These are phyloP conservation scores for Gastrophysa polygoni DNA, from an alignment of 2,888 invertebrate species.

Conservation along the genomic window DNA sequence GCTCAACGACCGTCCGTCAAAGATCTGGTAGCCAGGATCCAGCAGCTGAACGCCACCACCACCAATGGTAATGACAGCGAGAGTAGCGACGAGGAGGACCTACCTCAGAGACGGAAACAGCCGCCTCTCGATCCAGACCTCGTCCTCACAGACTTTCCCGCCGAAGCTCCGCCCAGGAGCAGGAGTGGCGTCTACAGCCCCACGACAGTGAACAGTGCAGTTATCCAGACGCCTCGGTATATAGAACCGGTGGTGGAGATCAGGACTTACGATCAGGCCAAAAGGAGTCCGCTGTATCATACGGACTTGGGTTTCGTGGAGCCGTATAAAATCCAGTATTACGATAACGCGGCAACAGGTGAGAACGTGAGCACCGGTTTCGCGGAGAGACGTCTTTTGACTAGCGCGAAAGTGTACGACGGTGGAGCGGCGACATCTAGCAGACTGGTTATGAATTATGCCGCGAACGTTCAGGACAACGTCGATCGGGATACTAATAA, in stretches of 20 bases:
- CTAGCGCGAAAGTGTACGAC: conserved; percentile 40
- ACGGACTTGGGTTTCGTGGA: conserved; percentile 39
- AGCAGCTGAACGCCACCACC: conserved; percentile 54
- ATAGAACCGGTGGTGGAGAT: conserved; percentile 54
- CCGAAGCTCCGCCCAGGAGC: conserved; percentile 52
- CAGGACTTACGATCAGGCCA: conserved; percentile 32
- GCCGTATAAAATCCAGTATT: conserved; percentile 34
- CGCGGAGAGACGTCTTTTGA: conserved; percentile 53
- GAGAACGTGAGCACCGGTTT: conserved; percentile 48
- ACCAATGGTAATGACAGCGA: conserved; percentile 53
- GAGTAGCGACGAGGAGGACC: conserved; percentile 57
- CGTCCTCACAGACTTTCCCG: conserved; percentile 39
- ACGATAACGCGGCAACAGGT: conserved; percentile 36
- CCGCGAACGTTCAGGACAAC: conserved; percentile 44
- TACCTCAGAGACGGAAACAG: conserved; percentile 37
- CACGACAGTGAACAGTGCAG: conserved; percentile 48
- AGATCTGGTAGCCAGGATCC: conserved; percentile 68
- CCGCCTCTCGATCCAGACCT: conserved; percentile 3
- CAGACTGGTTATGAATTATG: conserved; percentile 17
- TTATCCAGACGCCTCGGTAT: conserved; percentile 49
- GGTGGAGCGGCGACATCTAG: conserved; percentile 16
- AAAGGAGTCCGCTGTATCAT: conserved; percentile 34
- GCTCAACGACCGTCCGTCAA: conserved; percentile 65
- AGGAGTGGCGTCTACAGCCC: conserved; percentile 62
- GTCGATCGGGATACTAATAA: conserved; percentile 74